Evolutionary conservation across 2,888 invertebrate species (phyloP).

Genomic region (Pseudococcus longispinus): DNA sequence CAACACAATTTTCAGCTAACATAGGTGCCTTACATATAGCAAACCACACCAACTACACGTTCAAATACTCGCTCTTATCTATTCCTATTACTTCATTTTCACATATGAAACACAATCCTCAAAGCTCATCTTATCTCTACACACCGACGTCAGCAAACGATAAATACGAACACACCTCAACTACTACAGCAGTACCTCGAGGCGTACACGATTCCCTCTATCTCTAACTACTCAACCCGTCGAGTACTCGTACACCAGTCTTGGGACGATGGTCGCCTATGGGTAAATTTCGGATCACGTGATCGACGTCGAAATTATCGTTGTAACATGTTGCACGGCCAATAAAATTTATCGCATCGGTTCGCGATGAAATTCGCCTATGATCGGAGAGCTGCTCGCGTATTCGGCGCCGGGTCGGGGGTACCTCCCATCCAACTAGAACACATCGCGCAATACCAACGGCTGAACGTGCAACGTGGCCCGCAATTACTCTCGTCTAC

Average conservation of each 20-base stretch:
- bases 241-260: neutral
- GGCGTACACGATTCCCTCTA: neutral
- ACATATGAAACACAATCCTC: too few species aligned
- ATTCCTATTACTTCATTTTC: too few species aligned
- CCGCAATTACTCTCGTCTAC: neutral
- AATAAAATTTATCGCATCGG: constrained; percentile 17
- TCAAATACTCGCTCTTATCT: too few species aligned
- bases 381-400: neutral
- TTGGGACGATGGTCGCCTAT: neutral
- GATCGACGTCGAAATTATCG: neutral
- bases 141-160: too few species aligned
- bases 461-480: neutral
- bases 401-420: neutral
- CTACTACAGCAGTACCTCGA: neutral
- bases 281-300: neutral
- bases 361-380: constrained; percentile 11
- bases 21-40: too few species aligned
- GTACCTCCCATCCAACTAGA: constrained; percentile 2
- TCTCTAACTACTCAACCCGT: neutral
- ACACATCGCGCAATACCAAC: neutral
- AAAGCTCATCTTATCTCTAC: too few species aligned
- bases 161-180: too few species aligned
- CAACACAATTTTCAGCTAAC: too few species aligned
- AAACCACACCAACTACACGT: too few species aligned
- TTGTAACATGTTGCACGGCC: neutral